phyloP scores from a whole-genome alignment of 2,797 vertebrate genomes.

The Pseudochaenichthys georgianus region DNA sequence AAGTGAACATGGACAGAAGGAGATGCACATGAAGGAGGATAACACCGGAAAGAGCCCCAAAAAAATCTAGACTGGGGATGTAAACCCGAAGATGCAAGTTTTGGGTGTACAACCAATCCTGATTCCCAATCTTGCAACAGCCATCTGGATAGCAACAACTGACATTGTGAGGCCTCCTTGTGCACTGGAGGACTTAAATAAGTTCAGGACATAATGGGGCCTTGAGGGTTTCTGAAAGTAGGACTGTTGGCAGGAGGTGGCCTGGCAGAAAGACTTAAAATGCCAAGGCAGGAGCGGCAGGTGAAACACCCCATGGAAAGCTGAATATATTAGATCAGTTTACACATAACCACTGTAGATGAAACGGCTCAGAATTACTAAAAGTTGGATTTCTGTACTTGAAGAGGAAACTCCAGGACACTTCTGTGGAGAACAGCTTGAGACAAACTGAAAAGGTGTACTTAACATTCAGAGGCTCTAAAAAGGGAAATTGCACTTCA shows the following conservation, averaged over 20 bases:
- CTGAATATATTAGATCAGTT: not conserved
- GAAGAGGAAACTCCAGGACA: not conserved
- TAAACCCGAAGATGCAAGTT: not conserved
- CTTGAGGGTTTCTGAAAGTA: slow-evolving; percentile 12
- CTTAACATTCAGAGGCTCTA: not conserved
- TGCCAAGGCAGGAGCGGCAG: not conserved
- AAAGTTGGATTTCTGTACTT: slow-evolving; percentile 7
- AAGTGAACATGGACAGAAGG: not conserved
- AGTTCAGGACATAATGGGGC: not conserved
- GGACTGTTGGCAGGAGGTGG: slow-evolving; percentile 6
- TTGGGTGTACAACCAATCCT: slow-evolving; percentile 6
- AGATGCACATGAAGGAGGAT: not conserved
- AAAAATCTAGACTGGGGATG: not conserved
- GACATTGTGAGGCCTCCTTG: not conserved
- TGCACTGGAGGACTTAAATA: not conserved
- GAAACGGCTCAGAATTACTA: not conserved
- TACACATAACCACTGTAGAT: not conserved
- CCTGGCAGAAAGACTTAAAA: slow-evolving; percentile 5
- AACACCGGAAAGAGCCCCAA: too few species aligned
- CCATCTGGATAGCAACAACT: not conserved
- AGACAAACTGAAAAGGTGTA: slow-evolving; percentile 3
- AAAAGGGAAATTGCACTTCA: slow-evolving; percentile 10
- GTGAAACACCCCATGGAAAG: slow-evolving; percentile 1
- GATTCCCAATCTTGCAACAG: slow-evolving; percentile 18
- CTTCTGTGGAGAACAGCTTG: not conserved